Evolutionary conservation across 2,797 vertebrate genomes (phyloP).

Genomic region (Aplochiton taeniatus): DNA sequence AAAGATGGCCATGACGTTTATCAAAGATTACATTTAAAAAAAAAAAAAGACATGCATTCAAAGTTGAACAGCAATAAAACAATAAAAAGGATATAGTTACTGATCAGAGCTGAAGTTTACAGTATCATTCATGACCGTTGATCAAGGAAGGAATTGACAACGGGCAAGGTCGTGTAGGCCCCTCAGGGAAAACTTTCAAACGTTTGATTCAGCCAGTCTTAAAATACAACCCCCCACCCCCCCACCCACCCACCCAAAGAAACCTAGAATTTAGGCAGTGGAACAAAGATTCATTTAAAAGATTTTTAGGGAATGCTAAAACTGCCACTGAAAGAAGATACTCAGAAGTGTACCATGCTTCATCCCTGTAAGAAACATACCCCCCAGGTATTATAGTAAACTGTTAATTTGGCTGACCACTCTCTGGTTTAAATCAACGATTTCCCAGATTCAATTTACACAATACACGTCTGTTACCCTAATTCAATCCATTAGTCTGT

Average conservation of each 20-base stretch:
- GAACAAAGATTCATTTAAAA: too few species aligned
- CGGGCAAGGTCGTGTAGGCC: too few species aligned
- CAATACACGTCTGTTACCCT: constrained; percentile 19
- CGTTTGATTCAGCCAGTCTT: too few species aligned
- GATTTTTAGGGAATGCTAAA: too few species aligned
- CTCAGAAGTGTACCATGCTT: too few species aligned
- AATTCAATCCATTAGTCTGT: constrained; percentile 24
- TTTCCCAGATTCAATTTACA: constrained; percentile 26
- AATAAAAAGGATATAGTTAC: constrained; percentile 51
- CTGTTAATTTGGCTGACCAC: constrained; percentile 3
- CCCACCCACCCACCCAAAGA: too few species aligned
- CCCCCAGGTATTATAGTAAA: background rate
- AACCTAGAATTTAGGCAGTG: too few species aligned
- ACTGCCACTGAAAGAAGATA: too few species aligned
- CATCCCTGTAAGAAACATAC: too few species aligned
- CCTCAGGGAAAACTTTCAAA: too few species aligned
- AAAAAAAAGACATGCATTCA: constrained; percentile 59
- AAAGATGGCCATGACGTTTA: constrained; percentile 59
- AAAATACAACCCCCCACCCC: too few species aligned
- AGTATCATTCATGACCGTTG: constrained; percentile 28
- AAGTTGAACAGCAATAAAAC: constrained; percentile 66
- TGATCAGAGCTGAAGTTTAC: constrained; percentile 33
- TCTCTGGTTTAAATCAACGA: constrained; percentile 41
- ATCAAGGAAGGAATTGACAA: too few species aligned
- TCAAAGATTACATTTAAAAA: constrained; percentile 70